Evolutionary conservation across 1,140 invertebrate genomes (phyloP).

Genomic region (Lucilia cuprina): DNA sequence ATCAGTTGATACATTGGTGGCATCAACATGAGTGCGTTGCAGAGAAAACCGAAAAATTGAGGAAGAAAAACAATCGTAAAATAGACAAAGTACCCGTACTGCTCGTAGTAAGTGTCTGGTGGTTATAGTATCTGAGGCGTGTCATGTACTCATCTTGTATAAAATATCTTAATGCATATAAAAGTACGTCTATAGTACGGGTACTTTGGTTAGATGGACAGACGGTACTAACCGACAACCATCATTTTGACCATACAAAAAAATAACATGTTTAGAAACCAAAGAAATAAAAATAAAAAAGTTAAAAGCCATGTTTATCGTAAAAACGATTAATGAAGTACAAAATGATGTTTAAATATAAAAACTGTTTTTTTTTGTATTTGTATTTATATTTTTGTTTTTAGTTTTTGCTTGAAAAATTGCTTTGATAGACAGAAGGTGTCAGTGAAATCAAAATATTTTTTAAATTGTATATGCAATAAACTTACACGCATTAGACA

Average conservation of each 20-base stretch:
- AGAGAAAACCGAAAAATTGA: not conserved
- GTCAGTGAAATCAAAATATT: too few relatives aligned
- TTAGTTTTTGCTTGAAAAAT: too few relatives aligned
- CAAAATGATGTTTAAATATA: slow-evolving; percentile 15
- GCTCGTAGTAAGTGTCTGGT: not conserved
- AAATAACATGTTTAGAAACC: not conserved
- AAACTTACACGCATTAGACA: too few relatives aligned
- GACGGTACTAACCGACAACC: not conserved
- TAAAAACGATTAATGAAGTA: slow-evolving; percentile 12
- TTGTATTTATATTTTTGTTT: too few relatives aligned
- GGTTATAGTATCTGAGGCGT: not conserved
- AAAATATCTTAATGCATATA: slow-evolving; percentile 7
- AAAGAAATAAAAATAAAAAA: not conserved
- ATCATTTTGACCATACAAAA: not conserved
- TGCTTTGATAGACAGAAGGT: too few relatives aligned
- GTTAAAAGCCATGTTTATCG: slow-evolving; percentile 14
- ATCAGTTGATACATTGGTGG: slow-evolving; percentile 6
- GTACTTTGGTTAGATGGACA: not conserved
- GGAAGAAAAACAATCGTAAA: not conserved
- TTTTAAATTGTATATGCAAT: too few relatives aligned
- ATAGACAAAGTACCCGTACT: not conserved
- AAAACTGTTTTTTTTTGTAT: not conserved
- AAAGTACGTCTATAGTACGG: not conserved
- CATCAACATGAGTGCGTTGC: not conserved
- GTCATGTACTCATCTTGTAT: slow-evolving; percentile 13